Base-by-base conservation (phyloP, 2,888 invertebrate species). In the Amblyteles armatorius region DNA sequence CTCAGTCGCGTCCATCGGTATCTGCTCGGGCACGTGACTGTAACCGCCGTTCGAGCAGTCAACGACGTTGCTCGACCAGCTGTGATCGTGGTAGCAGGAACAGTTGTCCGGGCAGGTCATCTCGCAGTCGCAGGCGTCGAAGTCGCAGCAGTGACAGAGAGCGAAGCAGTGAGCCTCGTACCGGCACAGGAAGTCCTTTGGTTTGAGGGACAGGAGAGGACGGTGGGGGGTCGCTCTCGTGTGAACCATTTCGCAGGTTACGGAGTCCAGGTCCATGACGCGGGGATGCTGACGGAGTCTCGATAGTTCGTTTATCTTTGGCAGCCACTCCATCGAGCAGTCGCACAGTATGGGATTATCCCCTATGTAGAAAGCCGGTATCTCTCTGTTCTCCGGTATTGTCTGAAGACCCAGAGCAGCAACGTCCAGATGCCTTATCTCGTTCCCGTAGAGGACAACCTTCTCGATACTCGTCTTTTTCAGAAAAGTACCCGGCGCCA, bases 1-100 rank as follows among this genome's bases (percentile, higher is more conserved):
- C 94, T 97, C 97, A 90, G 98, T 98, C 90, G 97, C 97, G 94
- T 98, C 97, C 97, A 98, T 98, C 84, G 98, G 98, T 91, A 98
- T 96, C 92, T 96, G 95, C 88, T 96, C 96, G 69, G 97, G 97
- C 87, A 97, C 96, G 93, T 95, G 95, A 91, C 96, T 96, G 94
- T 96, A 96, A 87, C 96, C 96, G 89, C 96, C 96, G 92, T 95
- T 96, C 89, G 97, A 96, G 94, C 97, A 97, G 94, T 97, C 97
- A 88, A 97, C 97, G 80, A 97, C 97, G 95, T 97, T 97, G 92
- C 97, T 96, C 90, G 96, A 96, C 97, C 97, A 98, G 90, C 96
- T 96, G 94, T 97, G 96, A 95, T 98, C 98, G 94, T 97, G 97
- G 95, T 96, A 98, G 94, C 98, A 98, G 88, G 96, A 96, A 94